Evolutionary conservation across 2,888 invertebrate species (phyloP).

Genomic region (Hofmannophila pseudospretella): DNA sequence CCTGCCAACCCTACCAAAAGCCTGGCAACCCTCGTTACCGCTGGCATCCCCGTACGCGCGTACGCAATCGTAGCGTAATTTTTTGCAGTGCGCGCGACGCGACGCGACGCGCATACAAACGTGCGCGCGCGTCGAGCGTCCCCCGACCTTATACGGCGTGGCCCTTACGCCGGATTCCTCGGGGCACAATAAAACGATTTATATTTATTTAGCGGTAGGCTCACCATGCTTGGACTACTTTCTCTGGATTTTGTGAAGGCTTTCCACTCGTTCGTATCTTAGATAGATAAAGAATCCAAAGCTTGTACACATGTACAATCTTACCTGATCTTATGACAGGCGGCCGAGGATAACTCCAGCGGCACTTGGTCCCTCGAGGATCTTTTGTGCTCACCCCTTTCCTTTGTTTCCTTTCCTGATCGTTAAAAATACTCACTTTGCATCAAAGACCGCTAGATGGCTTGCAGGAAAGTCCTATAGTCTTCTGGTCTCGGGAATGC

Average conservation of each 20-base stretch:
- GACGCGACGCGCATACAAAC: constrained; percentile 19
- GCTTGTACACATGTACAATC: too few relatives aligned
- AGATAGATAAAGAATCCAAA: too few relatives aligned
- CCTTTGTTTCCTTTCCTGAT: too few relatives aligned
- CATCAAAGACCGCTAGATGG: too few relatives aligned
- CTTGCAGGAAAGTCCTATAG: too few relatives aligned
- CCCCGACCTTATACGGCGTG: constrained; percentile 62
- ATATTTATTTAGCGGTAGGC: constrained; percentile 63
- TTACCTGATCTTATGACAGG: too few relatives aligned
- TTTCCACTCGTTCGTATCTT: too few relatives aligned
- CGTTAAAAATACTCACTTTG: too few relatives aligned
- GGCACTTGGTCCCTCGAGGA: too few relatives aligned
- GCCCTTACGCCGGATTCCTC: constrained; percentile 67
- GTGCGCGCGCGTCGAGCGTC: constrained; percentile 39
- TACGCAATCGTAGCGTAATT: constrained; percentile 67
- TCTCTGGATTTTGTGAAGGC: not conserved
- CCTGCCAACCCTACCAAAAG: constrained; percentile 19
- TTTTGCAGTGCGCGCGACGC: constrained; percentile 52
- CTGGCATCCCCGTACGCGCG: constrained; percentile 56
- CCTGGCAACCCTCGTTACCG: constrained; percentile 35
- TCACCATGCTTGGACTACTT: constrained; percentile 23
- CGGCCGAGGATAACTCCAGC: too few relatives aligned
- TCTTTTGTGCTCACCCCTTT: too few relatives aligned
- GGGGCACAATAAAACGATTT: constrained; percentile 63
- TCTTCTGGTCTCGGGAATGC: too few relatives aligned